phyloP scores from a whole-genome alignment of 2,888 invertebrate genomes.

The Drosophila borborema region DNA sequence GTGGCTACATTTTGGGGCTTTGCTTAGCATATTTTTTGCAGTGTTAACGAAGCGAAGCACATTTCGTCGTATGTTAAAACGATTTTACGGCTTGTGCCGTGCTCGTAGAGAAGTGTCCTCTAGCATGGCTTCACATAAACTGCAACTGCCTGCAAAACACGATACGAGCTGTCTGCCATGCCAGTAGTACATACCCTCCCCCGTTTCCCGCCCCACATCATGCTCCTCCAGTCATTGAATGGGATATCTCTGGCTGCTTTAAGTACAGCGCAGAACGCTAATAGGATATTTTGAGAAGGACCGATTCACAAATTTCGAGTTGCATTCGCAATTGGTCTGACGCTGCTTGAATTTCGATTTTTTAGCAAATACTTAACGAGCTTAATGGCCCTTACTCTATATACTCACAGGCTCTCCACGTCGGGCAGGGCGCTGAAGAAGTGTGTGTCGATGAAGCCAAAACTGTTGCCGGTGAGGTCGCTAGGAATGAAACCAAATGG shows the following conservation, averaged over 20 bases:
- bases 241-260: constrained; percentile 48
- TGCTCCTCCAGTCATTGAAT: constrained; percentile 21
- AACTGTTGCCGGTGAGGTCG: constrained; percentile 86
- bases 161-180: constrained; percentile 34
- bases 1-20: constrained; percentile 13
- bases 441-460: constrained; percentile 78
- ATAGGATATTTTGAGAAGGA: constrained; percentile 31
- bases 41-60: constrained; percentile 29
- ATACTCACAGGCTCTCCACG: constrained; percentile 85
- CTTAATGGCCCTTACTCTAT: too few species aligned
- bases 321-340: constrained; percentile 22
- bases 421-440: constrained; percentile 81
- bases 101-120: constrained; percentile 48
- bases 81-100: constrained; percentile 36
- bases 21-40: constrained; percentile 14
- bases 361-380: not conserved
- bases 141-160: constrained; percentile 59
- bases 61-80: constrained; percentile 40
- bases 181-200: not conserved
- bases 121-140: constrained; percentile 65
- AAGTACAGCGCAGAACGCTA: constrained; percentile 58
- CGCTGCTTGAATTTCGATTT: constrained; percentile 39
- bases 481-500: constrained; percentile 64
- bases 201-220: not conserved
- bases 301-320: constrained; percentile 29